Evolutionary conservation across 2,888 invertebrate species (phyloP).

Genomic region (Colostygia pectinataria): DNA sequence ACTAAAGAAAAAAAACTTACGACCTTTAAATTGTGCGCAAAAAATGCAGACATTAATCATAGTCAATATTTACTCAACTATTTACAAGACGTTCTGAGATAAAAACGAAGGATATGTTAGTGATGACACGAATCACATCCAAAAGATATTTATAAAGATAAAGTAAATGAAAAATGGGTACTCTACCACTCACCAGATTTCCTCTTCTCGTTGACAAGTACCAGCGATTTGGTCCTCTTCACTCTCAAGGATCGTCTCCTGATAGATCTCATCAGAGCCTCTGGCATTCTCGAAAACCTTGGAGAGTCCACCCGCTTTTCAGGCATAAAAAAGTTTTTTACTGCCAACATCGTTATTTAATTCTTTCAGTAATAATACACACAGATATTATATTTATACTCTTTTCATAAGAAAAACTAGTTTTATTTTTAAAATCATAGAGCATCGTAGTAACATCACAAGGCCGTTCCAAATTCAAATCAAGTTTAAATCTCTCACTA

Average conservation of each 20-base stretch:
- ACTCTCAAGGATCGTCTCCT: conserved; percentile 87
- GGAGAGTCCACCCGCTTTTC: conserved; percentile 83
- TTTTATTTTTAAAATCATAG: conserved; percentile 22
- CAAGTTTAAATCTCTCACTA: conserved; percentile 29
- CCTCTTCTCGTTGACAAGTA: conserved; percentile 88
- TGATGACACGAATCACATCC: too few species aligned
- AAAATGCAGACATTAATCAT: conserved; percentile 1
- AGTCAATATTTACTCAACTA: conserved; percentile 10
- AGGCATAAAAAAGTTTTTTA: conserved; percentile 89
- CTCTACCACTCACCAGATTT: conserved; percentile 89
- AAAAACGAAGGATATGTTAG: not conserved
- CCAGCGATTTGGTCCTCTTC: conserved; percentile 89
- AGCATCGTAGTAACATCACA: conserved; percentile 16
- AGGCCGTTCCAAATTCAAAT: conserved; percentile 28
- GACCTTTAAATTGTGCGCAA: not conserved
- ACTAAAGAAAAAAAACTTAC: not conserved
- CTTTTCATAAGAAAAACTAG: conserved; percentile 12
- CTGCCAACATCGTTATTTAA: conserved; percentile 85
- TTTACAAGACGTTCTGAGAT: conserved; percentile 1
- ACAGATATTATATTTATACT: not conserved
- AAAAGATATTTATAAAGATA: not conserved
- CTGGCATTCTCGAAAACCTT: conserved; percentile 86
- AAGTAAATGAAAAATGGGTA: conserved; percentile 47
- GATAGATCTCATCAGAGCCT: conserved; percentile 88
- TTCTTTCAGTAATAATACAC: conserved; percentile 6